Base-by-base conservation (phyloP, 2,113 vertebrate genomes). In the Zapus hudsonius region DNA sequence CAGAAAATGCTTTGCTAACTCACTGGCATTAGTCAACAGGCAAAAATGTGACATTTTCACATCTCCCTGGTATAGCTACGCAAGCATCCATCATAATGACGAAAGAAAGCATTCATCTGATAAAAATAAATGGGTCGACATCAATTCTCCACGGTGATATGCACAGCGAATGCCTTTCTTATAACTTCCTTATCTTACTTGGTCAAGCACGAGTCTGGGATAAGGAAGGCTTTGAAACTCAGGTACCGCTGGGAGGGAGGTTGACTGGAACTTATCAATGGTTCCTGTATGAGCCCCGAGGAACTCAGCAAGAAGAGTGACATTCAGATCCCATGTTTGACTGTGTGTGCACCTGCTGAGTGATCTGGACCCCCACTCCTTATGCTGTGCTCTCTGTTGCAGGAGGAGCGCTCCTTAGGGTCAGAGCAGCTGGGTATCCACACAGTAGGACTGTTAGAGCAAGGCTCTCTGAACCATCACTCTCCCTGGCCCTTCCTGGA, bases 321-420 rank as follows among this genome's bases (percentile, higher is more conserved):
- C 93, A 74, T 91, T 0, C 91, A 81, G 80, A 1, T 27, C 64
- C 11, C 59, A 44, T 40, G 38, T 36, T 22, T 5, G 42, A 47
- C 91, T 33, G 55, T 7, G 66, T 73, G n/a, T 95, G 96, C 96
- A 97, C 97, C 97, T 98, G 97, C 96, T 96, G n/a, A 59, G 16
- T 93, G 3, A 42, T 55, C 40, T 44, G 8, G 57, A 47, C 4
- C 57, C 42, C 59, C 13, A 44, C 55, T 11, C 89, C 52, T 40
- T 3, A 12, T 79, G 84, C 52, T 52, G 52, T 10, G 52, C 86
- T 90, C 81, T 12, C 31, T 31, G 83, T 42, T 33, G 6, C 72
- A 52, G 63, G 57, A 91, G 90, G 90, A 69, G 40, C 40, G 9
- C 44, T 81, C 40, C 94, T 25, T 13, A 0, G 72, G n/a, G 40